These are phyloP conservation scores for Drosophila repletoides DNA, from an alignment of 1,140 invertebrate species.

Conservation along the genomic window DNA sequence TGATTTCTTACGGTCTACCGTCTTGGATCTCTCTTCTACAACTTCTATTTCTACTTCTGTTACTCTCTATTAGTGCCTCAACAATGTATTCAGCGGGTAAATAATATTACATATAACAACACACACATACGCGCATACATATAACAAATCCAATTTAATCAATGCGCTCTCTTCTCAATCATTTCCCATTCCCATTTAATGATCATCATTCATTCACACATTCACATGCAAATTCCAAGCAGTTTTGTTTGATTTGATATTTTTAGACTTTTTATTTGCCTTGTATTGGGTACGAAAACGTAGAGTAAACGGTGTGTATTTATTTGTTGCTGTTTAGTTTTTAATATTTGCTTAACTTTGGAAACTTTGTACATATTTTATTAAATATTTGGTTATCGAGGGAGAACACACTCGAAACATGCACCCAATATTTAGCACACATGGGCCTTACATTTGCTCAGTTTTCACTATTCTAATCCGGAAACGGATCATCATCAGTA, in stretches of 20 bases:
- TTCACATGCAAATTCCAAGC: conserved; percentile 26
- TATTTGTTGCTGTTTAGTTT: no score
- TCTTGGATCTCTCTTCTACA: conserved; percentile 18
- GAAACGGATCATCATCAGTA: conserved; percentile 57
- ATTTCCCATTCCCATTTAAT: not conserved
- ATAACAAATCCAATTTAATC: conserved; percentile 12
- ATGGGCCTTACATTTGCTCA: not conserved
- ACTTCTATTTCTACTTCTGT: conserved; percentile 5
- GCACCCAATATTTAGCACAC: no score
- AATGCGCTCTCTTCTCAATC: conserved; percentile 13
- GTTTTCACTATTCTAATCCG: conserved; percentile 21
- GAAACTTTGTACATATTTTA: no score
- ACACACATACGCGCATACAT: not conserved
- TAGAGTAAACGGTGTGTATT: no score
- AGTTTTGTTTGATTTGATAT: conserved; percentile 7
- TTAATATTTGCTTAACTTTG: no score
- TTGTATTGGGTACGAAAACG: no score
- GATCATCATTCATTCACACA: not conserved
- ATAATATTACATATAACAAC: conserved; percentile 50
- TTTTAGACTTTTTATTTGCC: not conserved
- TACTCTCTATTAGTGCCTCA: conserved; percentile 15
- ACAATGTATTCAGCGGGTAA: conserved; percentile 77
- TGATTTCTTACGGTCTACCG: conserved; percentile 7
- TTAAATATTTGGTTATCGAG: no score
- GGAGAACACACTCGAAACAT: no score